Base-by-base conservation (phyloP, 2,113 vertebrate genomes). In the Cavia porcellus region DNA sequence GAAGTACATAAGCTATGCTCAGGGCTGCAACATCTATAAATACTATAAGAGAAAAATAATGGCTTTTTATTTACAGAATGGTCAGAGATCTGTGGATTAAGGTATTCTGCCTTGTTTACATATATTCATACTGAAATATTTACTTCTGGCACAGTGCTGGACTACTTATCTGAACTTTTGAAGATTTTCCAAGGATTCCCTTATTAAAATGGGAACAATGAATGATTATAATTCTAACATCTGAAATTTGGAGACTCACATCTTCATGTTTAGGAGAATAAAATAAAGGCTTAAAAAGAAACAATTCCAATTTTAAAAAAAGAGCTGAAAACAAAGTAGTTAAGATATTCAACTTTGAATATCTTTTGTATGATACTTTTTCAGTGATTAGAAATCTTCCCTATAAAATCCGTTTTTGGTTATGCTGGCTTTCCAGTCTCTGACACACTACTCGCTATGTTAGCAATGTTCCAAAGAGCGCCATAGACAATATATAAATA, bases 101-200 rank as follows among this genome's bases (percentile, higher is more conserved):
- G 96, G 86, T 90, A 92, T 66, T 94, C 32, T 80, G 42, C 57
- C 28, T 96, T 86, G 47, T n/a, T 95, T 97, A 97, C 74, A 96
- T 84, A 91, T 0, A 0, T 89, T 97, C 68, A 13, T 92, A 14
- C 47, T 97, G 83, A 97, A 77, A 93, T 96, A 47, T 32, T 95
- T 98, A 93, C 52, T 62, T 50, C 35, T 90, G 62, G 85, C 3
- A 96, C 1, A 38, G 5, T 55, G 11, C 25, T 70, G 57, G n/a
- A 38, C 11, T 70, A 20, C 5, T 75, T 74, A 38, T 72, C 20
- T 85, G 47, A 90, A 85, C 19, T 95, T 94, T 57, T 80, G 57
- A 52, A 96, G 57, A 90, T 9, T 19, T 92, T 75, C 22, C 6
- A 75, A 9, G 11, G 35, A 84, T 72, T 92, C 85, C 9, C 4